Evolutionary conservation across 1,140 invertebrate species (phyloP).

Genomic region (Monomorium pharaonis): DNA sequence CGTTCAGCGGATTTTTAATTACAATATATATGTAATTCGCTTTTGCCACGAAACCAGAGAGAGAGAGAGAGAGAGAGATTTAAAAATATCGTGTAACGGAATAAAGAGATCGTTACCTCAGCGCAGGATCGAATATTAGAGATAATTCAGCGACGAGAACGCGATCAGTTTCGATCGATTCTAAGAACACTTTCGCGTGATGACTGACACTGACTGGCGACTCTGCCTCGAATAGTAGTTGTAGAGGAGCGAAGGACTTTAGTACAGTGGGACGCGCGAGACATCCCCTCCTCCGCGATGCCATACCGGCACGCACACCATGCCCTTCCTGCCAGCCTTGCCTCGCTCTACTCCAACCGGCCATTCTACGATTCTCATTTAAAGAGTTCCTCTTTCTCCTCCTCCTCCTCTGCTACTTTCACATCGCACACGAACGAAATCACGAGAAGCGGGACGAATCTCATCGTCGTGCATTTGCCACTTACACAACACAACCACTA

Average conservation of each 20-base stretch:
- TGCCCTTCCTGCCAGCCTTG: conserved; percentile 22
- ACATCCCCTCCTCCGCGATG: conserved; percentile 58
- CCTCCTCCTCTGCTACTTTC: conserved; percentile 62
- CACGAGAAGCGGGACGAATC: neutral
- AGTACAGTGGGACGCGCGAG: conserved; percentile 58
- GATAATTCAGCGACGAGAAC: neutral
- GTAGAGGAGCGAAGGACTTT: conserved; percentile 58
- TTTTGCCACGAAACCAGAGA: neutral
- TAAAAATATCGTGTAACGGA: neutral
- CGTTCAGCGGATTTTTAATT: neutral
- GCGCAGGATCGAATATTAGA: neutral
- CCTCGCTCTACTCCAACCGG: conserved; percentile 7
- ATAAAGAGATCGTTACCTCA: conserved; percentile 51
- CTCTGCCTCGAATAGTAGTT: conserved; percentile 34
- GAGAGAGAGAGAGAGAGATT: too few relatives aligned
- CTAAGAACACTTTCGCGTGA: conserved; percentile 60
- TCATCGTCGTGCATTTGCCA: neutral
- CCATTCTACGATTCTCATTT: conserved; percentile 48
- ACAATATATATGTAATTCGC: neutral
- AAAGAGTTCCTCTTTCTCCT: conserved; percentile 59
- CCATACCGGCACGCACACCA: conserved; percentile 46
- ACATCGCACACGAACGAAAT: conserved; percentile 15
- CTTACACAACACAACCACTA: neutral
- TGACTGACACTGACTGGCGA: conserved; percentile 44
- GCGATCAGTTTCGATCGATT: neutral